Percentiles rank a stretch among this genome's conserved stretches.
Conservation (phyloP, 2,888 invertebrate genomes). For the Rhingia rostrata region DNA sequence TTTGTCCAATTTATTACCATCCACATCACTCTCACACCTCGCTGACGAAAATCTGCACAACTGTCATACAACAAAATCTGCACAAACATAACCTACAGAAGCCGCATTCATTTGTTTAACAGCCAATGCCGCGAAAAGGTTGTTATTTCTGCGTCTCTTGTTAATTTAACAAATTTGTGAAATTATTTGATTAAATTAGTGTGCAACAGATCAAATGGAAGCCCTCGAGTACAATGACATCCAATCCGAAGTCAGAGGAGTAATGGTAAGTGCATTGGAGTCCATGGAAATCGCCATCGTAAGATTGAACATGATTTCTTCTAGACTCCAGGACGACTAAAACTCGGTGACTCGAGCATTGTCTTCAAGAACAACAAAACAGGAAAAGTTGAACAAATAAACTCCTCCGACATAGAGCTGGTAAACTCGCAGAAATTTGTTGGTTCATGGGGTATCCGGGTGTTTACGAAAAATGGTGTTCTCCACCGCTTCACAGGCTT, state of each 20-base stretch:
- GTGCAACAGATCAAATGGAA: constrained; percentile 85
- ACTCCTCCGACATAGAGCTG: constrained; percentile 92
- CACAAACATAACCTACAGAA: constrained; percentile 21
- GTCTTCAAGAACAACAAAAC: constrained; percentile 98
- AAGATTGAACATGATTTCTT: constrained; percentile 75
- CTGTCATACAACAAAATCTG: constrained; percentile 19
- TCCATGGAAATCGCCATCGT: not conserved
- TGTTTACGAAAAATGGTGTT: constrained; percentile 94
- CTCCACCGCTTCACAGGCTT: constrained; percentile 97
- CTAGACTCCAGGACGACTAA: constrained; percentile 94
- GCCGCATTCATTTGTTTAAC: constrained; percentile 30
- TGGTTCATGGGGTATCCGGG: constrained; percentile 93
- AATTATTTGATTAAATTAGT: not conserved
- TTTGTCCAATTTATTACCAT: not conserved
- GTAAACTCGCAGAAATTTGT: constrained; percentile 97
- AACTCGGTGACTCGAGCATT: constrained; percentile 94
- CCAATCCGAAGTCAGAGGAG: constrained; percentile 91
- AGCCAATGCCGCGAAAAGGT: constrained; percentile 18
- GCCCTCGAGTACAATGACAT: constrained; percentile 94
- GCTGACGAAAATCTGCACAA: not conserved
- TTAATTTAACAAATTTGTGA: constrained; percentile 16
- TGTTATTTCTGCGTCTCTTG: not conserved
- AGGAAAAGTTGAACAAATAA: constrained; percentile 96
- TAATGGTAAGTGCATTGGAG: constrained; percentile 88
- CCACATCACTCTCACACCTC: constrained; percentile 1